These are phyloP conservation scores for Ommatoiulus sabulosus DNA, from an alignment of 2,888 invertebrate species.

Conservation along the genomic window DNA sequence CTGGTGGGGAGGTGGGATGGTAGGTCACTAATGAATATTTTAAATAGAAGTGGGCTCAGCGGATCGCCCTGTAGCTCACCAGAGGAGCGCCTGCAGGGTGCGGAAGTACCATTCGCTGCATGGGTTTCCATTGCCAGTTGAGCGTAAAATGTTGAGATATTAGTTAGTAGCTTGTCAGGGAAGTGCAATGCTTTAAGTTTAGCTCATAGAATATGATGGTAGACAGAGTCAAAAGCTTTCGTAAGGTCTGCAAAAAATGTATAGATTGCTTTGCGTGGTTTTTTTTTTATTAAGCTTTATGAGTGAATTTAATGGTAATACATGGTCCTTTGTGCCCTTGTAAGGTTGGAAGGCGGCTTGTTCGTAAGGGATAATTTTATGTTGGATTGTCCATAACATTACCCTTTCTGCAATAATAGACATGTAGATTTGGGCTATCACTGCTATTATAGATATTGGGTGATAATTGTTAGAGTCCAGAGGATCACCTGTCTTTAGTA, in stretches of 20 bases:
- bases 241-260: not conserved
- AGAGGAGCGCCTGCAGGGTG: not conserved
- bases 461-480: too few relatives aligned
- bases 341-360: not conserved
- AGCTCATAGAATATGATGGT: not conserved
- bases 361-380: not conserved
- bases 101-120: not conserved
- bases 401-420: not conserved
- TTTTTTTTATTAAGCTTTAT: not conserved
- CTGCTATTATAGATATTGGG: not conserved
- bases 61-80: not conserved
- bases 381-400: not conserved
- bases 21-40: too few relatives aligned
- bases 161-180: not conserved
- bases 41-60: too few relatives aligned
- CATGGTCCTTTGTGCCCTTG: not conserved
- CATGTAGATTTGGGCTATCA: not conserved
- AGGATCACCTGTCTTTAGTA: not conserved
- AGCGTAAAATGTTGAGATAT: not conserved
- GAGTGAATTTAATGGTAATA: not conserved
- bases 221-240: not conserved
- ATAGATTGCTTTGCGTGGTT: not conserved
- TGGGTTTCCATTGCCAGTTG: not conserved
- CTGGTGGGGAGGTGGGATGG: too few relatives aligned
- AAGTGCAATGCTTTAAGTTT: not conserved